phyloP scores from a whole-genome alignment of 2,113 vertebrate species.

The Anoura caudifer region DNA sequence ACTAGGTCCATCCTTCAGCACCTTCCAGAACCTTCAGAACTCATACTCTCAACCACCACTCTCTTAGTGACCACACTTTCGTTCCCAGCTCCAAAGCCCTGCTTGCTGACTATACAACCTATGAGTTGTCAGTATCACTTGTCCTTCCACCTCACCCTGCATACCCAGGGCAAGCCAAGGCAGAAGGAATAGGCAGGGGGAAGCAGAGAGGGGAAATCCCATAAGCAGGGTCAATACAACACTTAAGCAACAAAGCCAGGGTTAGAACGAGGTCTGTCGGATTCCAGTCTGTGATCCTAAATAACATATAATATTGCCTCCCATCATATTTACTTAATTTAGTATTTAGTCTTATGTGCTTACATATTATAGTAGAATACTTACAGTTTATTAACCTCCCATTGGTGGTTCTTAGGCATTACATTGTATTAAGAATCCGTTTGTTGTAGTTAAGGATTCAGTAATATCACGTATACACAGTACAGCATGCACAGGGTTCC shows the following conservation, averaged over 20 bases:
- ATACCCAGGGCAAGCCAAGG: background rate
- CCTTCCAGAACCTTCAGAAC: background rate
- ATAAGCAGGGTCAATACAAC: fast-evolving
- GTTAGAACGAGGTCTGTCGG: background rate
- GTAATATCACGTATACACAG: fast-evolving
- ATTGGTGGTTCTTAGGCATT: background rate
- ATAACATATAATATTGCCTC: fast-evolving
- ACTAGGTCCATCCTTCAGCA: background rate
- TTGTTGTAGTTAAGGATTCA: background rate
- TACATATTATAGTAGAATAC: background rate
- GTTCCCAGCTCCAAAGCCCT: background rate
- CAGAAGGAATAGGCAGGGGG: background rate
- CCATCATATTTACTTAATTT: background rate
- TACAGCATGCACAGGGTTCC: fast-evolving
- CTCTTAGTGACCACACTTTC: background rate
- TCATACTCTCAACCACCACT: fast-evolving
- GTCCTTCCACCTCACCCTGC: background rate
- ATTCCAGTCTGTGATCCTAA: background rate
- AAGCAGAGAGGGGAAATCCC: background rate
- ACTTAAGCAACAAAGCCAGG: background rate
- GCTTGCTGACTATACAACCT: background rate
- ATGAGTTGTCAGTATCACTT: background rate
- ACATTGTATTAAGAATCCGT: background rate
- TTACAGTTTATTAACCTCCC: background rate
- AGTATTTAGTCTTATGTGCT: background rate